Base-by-base conservation (phyloP, 2,113 vertebrate genomes). In the Alethe diademata region DNA sequence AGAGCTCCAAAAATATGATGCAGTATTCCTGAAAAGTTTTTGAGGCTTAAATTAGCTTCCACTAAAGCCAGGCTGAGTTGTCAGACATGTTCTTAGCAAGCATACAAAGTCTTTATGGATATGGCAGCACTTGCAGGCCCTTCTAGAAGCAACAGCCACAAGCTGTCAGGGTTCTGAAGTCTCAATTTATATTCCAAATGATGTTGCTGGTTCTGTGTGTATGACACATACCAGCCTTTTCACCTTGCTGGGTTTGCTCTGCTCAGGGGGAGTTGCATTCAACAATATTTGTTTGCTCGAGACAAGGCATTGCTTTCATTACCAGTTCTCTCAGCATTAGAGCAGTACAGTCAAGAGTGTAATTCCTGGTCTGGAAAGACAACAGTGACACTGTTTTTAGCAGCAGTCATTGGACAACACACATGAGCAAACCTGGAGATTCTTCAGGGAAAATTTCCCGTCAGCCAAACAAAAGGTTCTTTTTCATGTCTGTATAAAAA, bases 11-110 rank as follows among this genome's bases (percentile, higher is more conserved):
- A 88, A 83, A 88, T 78, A 62, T 0, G 5, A 51, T 75, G 36
- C 36, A 72, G 13, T 81, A 72, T 57, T 91, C 53, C 64, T 76
- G 65, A 91, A 84, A 81, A 82, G 45, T 75, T 65, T 91, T 57
- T 87, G n/a, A 71, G 86, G 23, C 48, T 89, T 71, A 93, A 89
- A 72, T 93, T 84, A 87, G 45, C 83, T 89, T 91, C 78, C 17
- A 12, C 13, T 38, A 65, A 88, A 87, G 57, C 19, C 65, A 61
- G 14, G 8, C 28, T 71, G 74, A 84, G 58, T 80, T 89, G 91
- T 85, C 86, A 95, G 70, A 81, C 40, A 0, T 38, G 31, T 90
- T 75, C 78, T 61, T 69, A 87, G 66, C 42, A 82, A 72, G 58
- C 19, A 48, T n/a, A 25, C 5, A 67, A 24, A 48, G 66, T 56